Evolutionary conservation across 2,797 vertebrate genomes (phyloP), one percentile per base, ranked within the genome.

Genomic region (Momotus momota): DNA sequence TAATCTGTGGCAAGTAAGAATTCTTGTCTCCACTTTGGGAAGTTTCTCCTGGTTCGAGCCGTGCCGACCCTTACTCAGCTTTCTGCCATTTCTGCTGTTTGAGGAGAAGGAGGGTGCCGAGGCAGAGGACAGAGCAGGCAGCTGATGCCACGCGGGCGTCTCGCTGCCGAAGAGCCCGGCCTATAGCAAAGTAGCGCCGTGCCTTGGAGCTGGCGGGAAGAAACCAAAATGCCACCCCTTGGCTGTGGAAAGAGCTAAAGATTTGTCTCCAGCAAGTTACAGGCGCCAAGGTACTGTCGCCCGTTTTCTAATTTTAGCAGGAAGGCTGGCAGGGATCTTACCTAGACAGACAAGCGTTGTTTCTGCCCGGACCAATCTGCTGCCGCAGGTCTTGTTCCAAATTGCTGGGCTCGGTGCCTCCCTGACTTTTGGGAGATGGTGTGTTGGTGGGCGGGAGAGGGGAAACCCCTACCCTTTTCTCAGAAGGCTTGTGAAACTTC

Each of bases 261-360:
- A 97, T 97, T 98, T 97, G 97, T 98, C 97, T 98, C 96, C 97
- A 98, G 96, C 93, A 96, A 88, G 97, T 67, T 94, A 51, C 95
- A 96, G 86, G 97, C 73, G 97, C 98, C 98, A 98, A 98, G 98
- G 97, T 98, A 90, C 97, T 98, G 97, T 98, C 95, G 96, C 97
- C 97, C 78, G 23, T 95, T 95, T 98, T 98, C 98, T 98, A 98
- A 98, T 98, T 98, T 98, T 98, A 98, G 97, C 77, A 85, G 96
- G 96, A 81, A 88, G 95, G 93, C 97, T 98, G 98, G 97, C 98
- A 98, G 93, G 79, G 92, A 97, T 97, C 96, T 96, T 96, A 98
- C 98, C 98, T 98, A 98, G 97, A 98, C 98, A 98, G 97, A 97
- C 98, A 97, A 96, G 96, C 66, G 81, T 86, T 87, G 94, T 95